phyloP scores from a whole-genome alignment of 2,797 vertebrate species.

The Sebastes paucispinis region DNA sequence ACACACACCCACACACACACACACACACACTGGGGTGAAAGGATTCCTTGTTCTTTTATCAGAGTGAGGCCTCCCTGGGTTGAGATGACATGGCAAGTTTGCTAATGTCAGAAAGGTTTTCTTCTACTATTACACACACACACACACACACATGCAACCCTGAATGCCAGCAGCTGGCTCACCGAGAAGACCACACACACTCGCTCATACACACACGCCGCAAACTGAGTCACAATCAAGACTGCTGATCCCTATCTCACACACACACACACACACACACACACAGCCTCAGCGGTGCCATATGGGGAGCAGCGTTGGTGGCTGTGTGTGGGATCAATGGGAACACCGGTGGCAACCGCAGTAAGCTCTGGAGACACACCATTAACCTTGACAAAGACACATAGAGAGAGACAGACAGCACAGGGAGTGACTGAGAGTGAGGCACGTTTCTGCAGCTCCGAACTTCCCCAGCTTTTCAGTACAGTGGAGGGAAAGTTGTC shows the following conservation, averaged over 20 bases:
- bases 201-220: conserved; percentile 18
- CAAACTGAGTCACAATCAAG: conserved; percentile 69
- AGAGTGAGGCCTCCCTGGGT: conserved; percentile 46
- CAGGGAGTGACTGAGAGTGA: not conserved
- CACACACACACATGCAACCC: conserved; percentile 1
- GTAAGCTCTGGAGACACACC: conserved; percentile 49
- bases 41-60: conserved; percentile 64
- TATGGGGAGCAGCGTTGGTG: conserved; percentile 59
- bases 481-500: conserved; percentile 10
- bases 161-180: conserved; percentile 70
- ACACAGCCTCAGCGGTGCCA: conserved; percentile 46
- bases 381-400: conserved; percentile 65
- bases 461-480: not conserved
- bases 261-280: not conserved
- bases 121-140: conserved; percentile 38
- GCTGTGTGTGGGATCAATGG: conserved; percentile 67
- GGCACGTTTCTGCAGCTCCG: not conserved
- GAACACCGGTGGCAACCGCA: conserved; percentile 55
- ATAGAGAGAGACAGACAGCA: conserved; percentile 4
- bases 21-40: conserved; percentile 31
- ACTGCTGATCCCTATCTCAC: conserved; percentile 66
- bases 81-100: conserved; percentile 72
- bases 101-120: conserved; percentile 65
- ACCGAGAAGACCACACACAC: conserved; percentile 68
- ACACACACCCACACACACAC: not conserved